Evolutionary conservation across 2,797 vertebrate species (phyloP).

Genomic region (Parauchenoglanis ngamensis): DNA sequence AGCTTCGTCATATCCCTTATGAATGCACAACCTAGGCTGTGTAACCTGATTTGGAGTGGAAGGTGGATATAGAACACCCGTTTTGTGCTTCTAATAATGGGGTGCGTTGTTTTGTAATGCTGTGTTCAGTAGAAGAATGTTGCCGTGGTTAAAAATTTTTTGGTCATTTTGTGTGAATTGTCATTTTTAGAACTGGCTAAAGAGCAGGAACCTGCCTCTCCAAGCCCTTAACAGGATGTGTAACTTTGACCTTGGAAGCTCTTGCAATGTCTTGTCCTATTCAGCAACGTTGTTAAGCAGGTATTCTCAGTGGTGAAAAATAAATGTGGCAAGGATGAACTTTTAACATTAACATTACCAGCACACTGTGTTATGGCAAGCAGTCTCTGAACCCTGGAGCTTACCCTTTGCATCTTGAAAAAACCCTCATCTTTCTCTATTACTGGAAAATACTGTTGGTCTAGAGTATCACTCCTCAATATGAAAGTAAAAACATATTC

Average conservation of each 20-base stretch:
- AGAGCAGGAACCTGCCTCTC: constrained; percentile 15
- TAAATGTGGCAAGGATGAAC: neutral
- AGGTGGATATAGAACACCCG: neutral
- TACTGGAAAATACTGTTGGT: constrained; percentile 6
- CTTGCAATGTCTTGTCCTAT: neutral
- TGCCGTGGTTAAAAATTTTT: neutral
- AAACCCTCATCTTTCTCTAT: neutral
- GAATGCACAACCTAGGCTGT: neutral
- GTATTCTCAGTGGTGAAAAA: neutral
- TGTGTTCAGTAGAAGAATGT: neutral
- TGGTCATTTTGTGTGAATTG: neutral
- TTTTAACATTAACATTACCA: neutral
- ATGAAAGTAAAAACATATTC: constrained; percentile 30
- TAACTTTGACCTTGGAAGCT: constrained; percentile 2
- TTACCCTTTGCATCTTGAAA: constrained; percentile 25
- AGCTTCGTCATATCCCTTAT: neutral
- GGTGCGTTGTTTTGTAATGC: neutral
- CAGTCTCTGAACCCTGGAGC: neutral
- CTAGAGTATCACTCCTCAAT: constrained; percentile 28
- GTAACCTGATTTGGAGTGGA: constrained; percentile 16
- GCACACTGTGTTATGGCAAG: neutral
- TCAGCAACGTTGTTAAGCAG: neutral
- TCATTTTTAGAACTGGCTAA: neutral
- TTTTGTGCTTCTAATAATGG: neutral
- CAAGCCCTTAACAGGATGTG: neutral